Evolutionary conservation across 2,113 vertebrate genomes (phyloP).

Genomic region (Plecturocebus donacophilus): DNA sequence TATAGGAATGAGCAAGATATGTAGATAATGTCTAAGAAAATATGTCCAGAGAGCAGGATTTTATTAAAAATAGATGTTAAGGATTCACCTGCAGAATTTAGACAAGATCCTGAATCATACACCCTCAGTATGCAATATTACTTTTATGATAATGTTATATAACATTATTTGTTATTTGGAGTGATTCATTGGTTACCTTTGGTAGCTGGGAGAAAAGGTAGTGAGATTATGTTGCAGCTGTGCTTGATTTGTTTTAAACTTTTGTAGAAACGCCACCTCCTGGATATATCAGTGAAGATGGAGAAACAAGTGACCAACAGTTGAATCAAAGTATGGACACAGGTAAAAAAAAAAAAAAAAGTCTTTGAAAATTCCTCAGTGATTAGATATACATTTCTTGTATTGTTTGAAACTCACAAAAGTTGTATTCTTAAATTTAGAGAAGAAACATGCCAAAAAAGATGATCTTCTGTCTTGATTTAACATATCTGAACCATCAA

Average conservation of each 20-base stretch:
- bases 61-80: slow-evolving; percentile 30
- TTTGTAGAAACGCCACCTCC: slow-evolving; percentile 96
- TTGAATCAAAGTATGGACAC: slow-evolving; percentile 99
- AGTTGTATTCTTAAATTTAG: not conserved
- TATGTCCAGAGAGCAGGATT: slow-evolving; percentile 13
- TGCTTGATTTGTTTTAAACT: slow-evolving; percentile 52
- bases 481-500: not conserved
- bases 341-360: slow-evolving; percentile 85
- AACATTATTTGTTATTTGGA: slow-evolving; percentile 12
- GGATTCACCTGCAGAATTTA: slow-evolving; percentile 12
- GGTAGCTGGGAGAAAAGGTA: slow-evolving; percentile 13
- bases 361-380: not conserved
- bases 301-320: slow-evolving; percentile 97
- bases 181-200: slow-evolving; percentile 35
- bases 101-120: slow-evolving; percentile 8
- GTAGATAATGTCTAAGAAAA: slow-evolving; percentile 57
- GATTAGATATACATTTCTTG: not conserved
- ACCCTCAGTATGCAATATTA: not conserved
- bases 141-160: slow-evolving; percentile 6
- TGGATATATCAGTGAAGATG: slow-evolving; percentile 99
- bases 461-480: not conserved
- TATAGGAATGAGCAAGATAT: slow-evolving; percentile 35
- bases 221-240: not conserved
- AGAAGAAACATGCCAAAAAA: not conserved
- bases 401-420: not conserved